phyloP scores from a whole-genome alignment of 2,888 invertebrate species.

The Endomychus coccineus region DNA sequence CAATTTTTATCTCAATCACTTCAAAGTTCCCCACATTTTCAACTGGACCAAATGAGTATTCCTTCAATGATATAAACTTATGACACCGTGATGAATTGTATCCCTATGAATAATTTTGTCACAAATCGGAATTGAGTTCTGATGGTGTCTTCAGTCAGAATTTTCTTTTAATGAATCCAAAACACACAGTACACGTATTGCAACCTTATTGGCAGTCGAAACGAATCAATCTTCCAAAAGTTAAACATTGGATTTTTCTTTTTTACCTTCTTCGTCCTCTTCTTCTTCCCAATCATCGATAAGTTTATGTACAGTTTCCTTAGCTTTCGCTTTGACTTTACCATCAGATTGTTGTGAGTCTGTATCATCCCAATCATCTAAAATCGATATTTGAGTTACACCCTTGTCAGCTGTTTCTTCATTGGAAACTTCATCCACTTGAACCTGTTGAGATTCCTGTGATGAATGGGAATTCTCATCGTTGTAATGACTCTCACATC shows the following conservation, averaged over 20 bases:
- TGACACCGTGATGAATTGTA: too few species aligned
- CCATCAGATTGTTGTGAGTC: conserved; percentile 42
- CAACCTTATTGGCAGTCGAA: too few species aligned
- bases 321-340: conserved; percentile 25
- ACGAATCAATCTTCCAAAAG: too few species aligned
- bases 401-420: conserved; percentile 7
- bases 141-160: too few species aligned
- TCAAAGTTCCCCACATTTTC: too few species aligned
- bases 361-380: conserved; percentile 44
- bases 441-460: conserved; percentile 18
- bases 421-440: conserved; percentile 11
- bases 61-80: too few species aligned
- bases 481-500: conserved; percentile 19
- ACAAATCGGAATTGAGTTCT: too few species aligned
- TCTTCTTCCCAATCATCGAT: conserved; percentile 46
- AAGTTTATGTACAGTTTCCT: conserved; percentile 39
- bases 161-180: too few species aligned
- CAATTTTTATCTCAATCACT: too few species aligned
- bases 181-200: too few species aligned
- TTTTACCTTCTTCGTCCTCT: conserved; percentile 32
- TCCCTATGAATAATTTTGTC: too few species aligned
- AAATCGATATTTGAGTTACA: conserved; percentile 33
- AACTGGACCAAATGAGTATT: too few species aligned
- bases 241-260: conserved; percentile 1
- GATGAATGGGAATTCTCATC: conserved; percentile 30